phyloP scores from a whole-genome alignment of 2,113 vertebrate genomes.

The Prionailurus viverrinus region DNA sequence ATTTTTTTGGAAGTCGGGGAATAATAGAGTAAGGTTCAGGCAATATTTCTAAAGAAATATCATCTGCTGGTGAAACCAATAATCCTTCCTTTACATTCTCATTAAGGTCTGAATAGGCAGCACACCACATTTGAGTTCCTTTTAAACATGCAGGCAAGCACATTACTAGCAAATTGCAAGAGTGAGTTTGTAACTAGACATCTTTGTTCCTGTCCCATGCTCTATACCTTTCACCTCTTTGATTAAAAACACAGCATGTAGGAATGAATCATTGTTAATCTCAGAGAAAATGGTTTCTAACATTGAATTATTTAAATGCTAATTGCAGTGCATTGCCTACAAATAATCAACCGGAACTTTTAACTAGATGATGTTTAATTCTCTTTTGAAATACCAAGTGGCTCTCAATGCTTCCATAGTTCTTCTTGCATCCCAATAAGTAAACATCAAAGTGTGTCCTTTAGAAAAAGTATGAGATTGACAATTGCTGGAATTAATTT shows the following conservation, averaged over 20 bases:
- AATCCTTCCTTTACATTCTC: slow-evolving; percentile 66
- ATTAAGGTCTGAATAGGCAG: slow-evolving; percentile 49
- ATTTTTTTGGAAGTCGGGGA: slow-evolving; percentile 57
- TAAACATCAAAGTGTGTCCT: slow-evolving; percentile 59
- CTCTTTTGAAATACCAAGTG: slow-evolving; percentile 72
- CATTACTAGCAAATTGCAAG: slow-evolving; percentile 51
- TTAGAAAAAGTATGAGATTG: slow-evolving; percentile 38
- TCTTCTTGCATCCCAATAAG: slow-evolving; percentile 68
- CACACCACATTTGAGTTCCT: background rate
- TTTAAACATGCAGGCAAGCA: slow-evolving; percentile 59
- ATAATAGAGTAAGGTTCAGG: slow-evolving; percentile 52
- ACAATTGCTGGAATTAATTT: slow-evolving; percentile 71
- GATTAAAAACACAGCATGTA: slow-evolving; percentile 67
- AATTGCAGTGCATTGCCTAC: slow-evolving; percentile 66
- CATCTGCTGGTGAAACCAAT: slow-evolving; percentile 16
- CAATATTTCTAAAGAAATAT: slow-evolving; percentile 74
- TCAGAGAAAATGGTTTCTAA: slow-evolving; percentile 72
- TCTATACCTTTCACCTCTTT: slow-evolving; percentile 67
- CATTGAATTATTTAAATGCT: slow-evolving; percentile 70
- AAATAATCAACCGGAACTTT: slow-evolving; percentile 78
- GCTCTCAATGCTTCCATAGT: slow-evolving; percentile 30
- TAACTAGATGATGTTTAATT: slow-evolving; percentile 73
- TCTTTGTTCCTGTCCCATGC: slow-evolving; percentile 58
- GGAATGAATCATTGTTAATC: slow-evolving; percentile 77
- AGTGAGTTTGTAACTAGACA: slow-evolving; percentile 56